Evolutionary conservation across 2,113 vertebrate species (phyloP).

Genomic region (Saimiri boliviensis): DNA sequence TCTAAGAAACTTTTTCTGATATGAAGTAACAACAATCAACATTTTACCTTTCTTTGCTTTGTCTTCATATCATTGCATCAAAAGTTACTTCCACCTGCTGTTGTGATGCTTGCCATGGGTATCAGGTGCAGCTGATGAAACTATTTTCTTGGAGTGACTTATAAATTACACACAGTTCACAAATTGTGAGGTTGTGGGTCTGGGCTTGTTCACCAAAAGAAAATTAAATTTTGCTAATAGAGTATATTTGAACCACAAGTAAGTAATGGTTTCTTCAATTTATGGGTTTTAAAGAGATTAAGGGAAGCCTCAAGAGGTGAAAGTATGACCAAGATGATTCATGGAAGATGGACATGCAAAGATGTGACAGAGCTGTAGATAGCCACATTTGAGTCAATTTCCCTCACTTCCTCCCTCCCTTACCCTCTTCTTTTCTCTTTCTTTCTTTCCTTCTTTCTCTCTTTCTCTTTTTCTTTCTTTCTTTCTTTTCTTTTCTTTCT

Average conservation of each 20-base stretch:
- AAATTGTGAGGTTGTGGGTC: not conserved
- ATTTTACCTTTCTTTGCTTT: not conserved
- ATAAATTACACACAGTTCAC: not conserved
- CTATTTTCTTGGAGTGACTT: not conserved
- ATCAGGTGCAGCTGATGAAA: not conserved
- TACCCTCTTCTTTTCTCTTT: too few species aligned
- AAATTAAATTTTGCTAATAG: not conserved
- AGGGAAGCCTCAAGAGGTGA: not conserved
- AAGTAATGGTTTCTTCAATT: not conserved
- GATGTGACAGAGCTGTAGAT: not conserved
- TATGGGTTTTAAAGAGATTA: not conserved
- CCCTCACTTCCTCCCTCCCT: too few species aligned
- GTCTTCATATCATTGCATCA: not conserved
- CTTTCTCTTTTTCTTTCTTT: fast-evolving
- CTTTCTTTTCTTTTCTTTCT: too few species aligned
- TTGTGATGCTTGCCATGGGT: not conserved
- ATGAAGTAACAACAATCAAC: not conserved
- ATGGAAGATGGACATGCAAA: not conserved
- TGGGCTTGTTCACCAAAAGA: not conserved
- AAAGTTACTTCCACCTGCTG: too few species aligned
- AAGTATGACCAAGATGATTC: not conserved
- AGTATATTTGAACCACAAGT: not conserved
- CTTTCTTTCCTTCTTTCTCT: not conserved
- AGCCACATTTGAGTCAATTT: not conserved
- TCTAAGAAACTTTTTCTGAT: not conserved